These are phyloP conservation scores for Zaprionus davidi DNA, from an alignment of 1,140 invertebrate genomes.

Conservation along the genomic window DNA sequence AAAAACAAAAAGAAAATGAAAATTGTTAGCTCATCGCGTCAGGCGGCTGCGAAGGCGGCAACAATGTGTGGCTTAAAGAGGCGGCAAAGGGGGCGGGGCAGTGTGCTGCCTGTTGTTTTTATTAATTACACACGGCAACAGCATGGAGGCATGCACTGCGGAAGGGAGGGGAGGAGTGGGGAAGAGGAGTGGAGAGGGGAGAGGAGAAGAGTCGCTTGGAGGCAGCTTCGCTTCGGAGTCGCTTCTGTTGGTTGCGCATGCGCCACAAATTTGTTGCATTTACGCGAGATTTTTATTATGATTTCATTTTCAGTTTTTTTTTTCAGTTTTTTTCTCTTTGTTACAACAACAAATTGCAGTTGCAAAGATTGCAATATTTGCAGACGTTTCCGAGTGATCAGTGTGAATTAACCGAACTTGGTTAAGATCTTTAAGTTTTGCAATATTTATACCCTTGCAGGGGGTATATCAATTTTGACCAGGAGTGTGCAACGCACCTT, in stretches of 20 bases:
- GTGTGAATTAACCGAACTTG: conserved; percentile 2
- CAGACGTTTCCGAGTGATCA: conserved; percentile 11
- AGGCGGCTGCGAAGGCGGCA: conserved; percentile 15
- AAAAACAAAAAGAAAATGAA: conserved; percentile 19
- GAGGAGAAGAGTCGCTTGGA: neutral
- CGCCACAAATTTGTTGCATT: conserved; percentile 59
- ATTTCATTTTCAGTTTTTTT: conserved; percentile 50
- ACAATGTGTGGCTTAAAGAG: conserved; percentile 26
- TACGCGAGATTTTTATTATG: conserved; percentile 56
- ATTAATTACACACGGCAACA: conserved; percentile 54
- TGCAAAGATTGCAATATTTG: conserved; percentile 20
- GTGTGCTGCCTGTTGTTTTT: conserved; percentile 49
- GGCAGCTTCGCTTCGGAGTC: conserved; percentile 34
- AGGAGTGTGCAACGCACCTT: too few species aligned
- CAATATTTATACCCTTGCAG: too few species aligned
- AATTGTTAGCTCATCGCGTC: conserved; percentile 49
- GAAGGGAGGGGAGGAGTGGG: too few species aligned
- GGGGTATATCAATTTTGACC: too few species aligned
- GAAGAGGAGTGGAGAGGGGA: too few species aligned
- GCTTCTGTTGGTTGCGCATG: conserved; percentile 50
- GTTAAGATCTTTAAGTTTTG: neutral
- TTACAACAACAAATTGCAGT: conserved; percentile 24
- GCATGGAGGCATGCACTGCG: neutral
- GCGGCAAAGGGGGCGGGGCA: conserved; percentile 9
- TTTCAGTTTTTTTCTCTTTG: conserved; percentile 13